Evolutionary conservation across 2,797 vertebrate species (phyloP).

Genomic region (Peromyscus melanophrys): DNA sequence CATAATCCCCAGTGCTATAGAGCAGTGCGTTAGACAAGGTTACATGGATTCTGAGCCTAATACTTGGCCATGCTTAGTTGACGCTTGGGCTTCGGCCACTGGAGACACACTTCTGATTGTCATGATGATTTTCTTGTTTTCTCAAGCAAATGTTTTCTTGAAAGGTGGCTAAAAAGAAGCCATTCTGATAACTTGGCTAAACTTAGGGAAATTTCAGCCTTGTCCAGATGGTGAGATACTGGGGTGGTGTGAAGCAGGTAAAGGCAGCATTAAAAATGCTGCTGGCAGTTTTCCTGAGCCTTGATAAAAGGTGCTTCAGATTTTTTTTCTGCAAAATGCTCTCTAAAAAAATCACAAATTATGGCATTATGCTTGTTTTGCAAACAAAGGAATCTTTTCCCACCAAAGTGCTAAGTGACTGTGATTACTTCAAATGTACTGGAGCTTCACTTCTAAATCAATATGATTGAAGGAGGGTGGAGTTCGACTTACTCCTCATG

Average conservation of each 20-base stretch:
- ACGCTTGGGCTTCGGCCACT: slow-evolving; percentile 38
- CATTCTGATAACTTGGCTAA: slow-evolving; percentile 75
- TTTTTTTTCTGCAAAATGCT: slow-evolving; percentile 25
- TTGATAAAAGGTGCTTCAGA: slow-evolving; percentile 61
- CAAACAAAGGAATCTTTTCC: background rate
- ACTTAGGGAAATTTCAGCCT: slow-evolving; percentile 69
- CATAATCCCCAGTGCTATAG: slow-evolving; percentile 62
- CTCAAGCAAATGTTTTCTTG: slow-evolving; percentile 64
- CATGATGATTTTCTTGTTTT: slow-evolving; percentile 79
- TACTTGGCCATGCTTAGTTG: background rate
- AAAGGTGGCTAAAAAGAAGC: slow-evolving; percentile 57
- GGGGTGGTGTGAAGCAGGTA: slow-evolving; percentile 76
- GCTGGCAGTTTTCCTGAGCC: slow-evolving; percentile 38
- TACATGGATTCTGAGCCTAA: background rate
- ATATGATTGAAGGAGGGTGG: background rate
- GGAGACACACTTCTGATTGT: slow-evolving; percentile 49
- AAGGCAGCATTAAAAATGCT: slow-evolving; percentile 62
- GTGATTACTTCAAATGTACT: slow-evolving; percentile 28
- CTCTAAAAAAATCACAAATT: background rate
- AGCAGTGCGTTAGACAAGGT: slow-evolving; percentile 36
- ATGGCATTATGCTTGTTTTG: slow-evolving; percentile 64
- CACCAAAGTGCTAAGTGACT: background rate
- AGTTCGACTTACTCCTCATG: slow-evolving; percentile 15
- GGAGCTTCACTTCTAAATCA: background rate
- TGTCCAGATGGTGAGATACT: slow-evolving; percentile 82